Conservation (phyloP, 2,888 invertebrate genomes). For the Scaptomyza tumidula region DNA sequence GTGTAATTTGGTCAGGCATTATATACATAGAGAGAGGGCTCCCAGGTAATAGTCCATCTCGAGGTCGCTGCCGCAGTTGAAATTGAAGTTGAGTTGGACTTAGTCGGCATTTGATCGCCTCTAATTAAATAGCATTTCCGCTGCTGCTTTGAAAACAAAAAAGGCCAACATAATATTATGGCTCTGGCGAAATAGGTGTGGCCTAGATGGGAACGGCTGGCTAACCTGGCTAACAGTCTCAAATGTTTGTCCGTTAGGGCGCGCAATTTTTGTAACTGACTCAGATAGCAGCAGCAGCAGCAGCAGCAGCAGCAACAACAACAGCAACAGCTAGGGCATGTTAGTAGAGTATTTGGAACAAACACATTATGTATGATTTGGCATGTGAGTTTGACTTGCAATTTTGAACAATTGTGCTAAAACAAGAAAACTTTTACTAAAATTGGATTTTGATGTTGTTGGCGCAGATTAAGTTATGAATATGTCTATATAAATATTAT, state of each 20-base stretch:
- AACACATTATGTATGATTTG: constrained; percentile 9
- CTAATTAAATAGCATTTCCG: constrained; percentile 80
- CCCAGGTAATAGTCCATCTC: constrained; percentile 39
- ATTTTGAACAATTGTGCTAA: constrained; percentile 21
- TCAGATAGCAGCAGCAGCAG: constrained; percentile 5
- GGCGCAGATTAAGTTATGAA: neutral
- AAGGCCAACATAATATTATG: constrained; percentile 53
- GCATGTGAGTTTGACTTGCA: constrained; percentile 29
- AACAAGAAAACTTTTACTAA: neutral
- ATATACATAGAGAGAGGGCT: constrained; percentile 32
- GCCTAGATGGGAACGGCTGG: constrained; percentile 51
- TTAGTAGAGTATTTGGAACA: constrained; percentile 10
- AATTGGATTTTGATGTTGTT: neutral
- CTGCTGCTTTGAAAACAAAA: constrained; percentile 47
- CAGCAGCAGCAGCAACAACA: neutral
- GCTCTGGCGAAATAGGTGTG: constrained; percentile 63
- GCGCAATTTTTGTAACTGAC: constrained; percentile 16
- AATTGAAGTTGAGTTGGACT: constrained; percentile 17
- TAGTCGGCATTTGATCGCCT: constrained; percentile 75
- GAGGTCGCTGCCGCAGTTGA: constrained; percentile 19
- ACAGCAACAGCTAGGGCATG: constrained; percentile 18
- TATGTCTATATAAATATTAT: neutral
- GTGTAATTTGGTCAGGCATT: constrained; percentile 79
- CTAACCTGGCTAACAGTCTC: constrained; percentile 19
- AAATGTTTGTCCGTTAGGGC: constrained; percentile 16